Conservation (phyloP, 1,140 invertebrate species). For the Drosophila kepulauana region DNA sequence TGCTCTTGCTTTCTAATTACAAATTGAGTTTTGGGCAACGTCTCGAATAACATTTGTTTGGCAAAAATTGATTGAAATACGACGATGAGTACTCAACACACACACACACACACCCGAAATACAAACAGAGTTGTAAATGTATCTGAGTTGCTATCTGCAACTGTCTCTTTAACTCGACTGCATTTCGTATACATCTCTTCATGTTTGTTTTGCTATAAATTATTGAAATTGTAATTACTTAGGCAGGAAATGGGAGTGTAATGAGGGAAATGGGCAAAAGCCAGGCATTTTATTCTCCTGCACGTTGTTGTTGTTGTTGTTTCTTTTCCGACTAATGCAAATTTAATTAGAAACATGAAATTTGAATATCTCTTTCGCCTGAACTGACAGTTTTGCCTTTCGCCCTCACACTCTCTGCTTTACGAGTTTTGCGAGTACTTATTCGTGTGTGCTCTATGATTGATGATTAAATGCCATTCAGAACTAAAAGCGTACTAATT, state of each 20-base stretch:
- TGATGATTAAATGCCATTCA: slow-evolving; percentile 53
- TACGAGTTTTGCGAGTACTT: background rate
- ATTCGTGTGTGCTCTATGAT: slow-evolving; percentile 57
- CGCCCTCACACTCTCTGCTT: slow-evolving; percentile 3
- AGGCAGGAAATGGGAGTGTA: slow-evolving; percentile 57
- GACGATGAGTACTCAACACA: slow-evolving; percentile 34
- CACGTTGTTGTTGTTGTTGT: background rate
- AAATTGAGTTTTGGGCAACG: slow-evolving; percentile 30
- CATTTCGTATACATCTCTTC: slow-evolving; percentile 33
- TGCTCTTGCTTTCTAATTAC: slow-evolving; percentile 59
- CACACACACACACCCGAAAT: background rate
- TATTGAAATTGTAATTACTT: slow-evolving; percentile 81
- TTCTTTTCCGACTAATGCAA: slow-evolving; percentile 60
- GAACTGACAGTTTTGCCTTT: background rate
- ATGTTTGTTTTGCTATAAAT: slow-evolving; percentile 76
- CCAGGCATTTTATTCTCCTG: slow-evolving; percentile 17
- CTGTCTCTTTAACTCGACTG: slow-evolving; percentile 37
- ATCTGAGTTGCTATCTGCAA: slow-evolving; percentile 21
- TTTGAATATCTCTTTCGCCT: background rate
- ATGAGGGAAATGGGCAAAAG: slow-evolving; percentile 46
- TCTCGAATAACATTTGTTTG: slow-evolving; percentile 70
- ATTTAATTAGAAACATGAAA: slow-evolving; percentile 65
- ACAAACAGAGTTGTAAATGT: background rate
- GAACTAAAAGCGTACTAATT: slow-evolving; percentile 64
- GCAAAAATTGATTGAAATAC: slow-evolving; percentile 73